Conservation (phyloP, 1,140 invertebrate genomes). For the Diorhabda carinulata region DNA sequence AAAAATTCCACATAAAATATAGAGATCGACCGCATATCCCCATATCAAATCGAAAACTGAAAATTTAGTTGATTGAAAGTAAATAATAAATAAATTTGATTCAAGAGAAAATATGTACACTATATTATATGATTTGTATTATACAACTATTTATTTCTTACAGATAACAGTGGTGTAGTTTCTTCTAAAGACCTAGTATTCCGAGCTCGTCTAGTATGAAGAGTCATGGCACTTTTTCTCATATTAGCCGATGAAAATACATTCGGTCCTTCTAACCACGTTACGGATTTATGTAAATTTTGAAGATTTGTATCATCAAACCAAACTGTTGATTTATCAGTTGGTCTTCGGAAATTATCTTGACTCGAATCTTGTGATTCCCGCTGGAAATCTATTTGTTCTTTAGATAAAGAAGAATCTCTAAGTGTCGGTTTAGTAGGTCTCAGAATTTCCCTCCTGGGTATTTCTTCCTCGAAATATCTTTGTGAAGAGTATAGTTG, state of each 20-base stretch:
- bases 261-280: constrained; percentile 12
- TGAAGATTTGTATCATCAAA: not conserved
- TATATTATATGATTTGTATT: no score
- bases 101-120: no score
- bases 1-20: no score
- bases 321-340: not conserved
- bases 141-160: no score
- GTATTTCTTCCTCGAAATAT: not conserved
- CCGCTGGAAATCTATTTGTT: not conserved
- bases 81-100: no score
- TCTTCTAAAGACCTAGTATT: constrained; percentile 9
- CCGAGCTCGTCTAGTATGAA: constrained; percentile 5
- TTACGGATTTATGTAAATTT: constrained; percentile 3
- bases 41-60: no score
- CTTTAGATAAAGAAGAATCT: not conserved
- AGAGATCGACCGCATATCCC: no score
- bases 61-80: no score
- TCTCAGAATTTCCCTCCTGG: not conserved
- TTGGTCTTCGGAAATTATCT: not conserved
- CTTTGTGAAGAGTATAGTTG: not conserved
- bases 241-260: not conserved
- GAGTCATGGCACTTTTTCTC: constrained; percentile 12
- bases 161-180: constrained; percentile 16
- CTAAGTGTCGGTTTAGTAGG: not conserved
- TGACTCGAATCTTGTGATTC: not conserved